Conservation (phyloP, 2,113 vertebrate species). For the Gavialis gangeticus region DNA sequence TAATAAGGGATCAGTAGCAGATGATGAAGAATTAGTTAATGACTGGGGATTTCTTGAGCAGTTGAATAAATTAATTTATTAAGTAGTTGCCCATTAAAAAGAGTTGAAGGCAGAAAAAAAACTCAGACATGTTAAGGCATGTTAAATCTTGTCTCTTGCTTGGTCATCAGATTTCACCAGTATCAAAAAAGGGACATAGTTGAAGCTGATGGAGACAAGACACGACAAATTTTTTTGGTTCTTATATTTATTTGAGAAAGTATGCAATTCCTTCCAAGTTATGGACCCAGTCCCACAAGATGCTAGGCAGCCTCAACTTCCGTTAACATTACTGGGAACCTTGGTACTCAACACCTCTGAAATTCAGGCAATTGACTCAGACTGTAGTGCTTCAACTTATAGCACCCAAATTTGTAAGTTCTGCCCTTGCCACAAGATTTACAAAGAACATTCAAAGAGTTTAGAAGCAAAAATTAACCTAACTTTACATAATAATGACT, state of each 20-base stretch:
- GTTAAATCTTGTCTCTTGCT: neutral
- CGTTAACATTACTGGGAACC: neutral
- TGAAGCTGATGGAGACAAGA: neutral
- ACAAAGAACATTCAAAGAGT: neutral
- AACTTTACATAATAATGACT: neutral
- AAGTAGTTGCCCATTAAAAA: conserved; percentile 22
- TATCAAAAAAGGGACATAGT: neutral
- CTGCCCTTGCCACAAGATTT: neutral
- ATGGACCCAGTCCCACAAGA: neutral
- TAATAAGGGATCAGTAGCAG: conserved; percentile 13
- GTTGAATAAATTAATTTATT: conserved; percentile 20
- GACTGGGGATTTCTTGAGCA: conserved; percentile 27
- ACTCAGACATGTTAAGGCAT: conserved; percentile 21
- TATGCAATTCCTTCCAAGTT: neutral
- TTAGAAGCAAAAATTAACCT: neutral
- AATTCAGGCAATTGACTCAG: neutral
- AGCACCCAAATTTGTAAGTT: neutral
- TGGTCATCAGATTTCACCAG: neutral
- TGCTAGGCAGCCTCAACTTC: neutral
- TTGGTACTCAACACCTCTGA: neutral
- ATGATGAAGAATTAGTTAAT: conserved; percentile 29
- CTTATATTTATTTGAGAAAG: neutral
- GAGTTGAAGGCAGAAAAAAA: neutral
- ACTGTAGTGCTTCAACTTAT: neutral
- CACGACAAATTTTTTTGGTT: neutral